Conservation (phyloP, 2,888 invertebrate genomes). For the Drosophila leonis region DNA sequence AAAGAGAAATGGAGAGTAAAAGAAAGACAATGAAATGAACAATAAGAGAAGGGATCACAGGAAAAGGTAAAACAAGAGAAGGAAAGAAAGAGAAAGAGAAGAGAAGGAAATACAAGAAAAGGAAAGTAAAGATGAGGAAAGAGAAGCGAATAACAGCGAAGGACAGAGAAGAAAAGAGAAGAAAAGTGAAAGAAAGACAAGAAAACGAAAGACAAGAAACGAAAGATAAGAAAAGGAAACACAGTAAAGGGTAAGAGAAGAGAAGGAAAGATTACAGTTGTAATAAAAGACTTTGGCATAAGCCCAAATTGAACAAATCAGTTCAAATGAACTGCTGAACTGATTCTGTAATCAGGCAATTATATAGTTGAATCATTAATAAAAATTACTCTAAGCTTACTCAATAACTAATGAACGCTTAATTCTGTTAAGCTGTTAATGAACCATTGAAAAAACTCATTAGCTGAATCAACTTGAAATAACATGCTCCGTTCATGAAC, state of each 20-base stretch:
- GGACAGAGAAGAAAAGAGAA: not conserved
- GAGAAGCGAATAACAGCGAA: too few relatives aligned
- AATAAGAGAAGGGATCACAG: too few relatives aligned
- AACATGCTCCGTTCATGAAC: not conserved
- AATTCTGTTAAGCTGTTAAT: not conserved
- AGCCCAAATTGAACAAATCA: not conserved
- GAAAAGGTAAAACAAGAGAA: not conserved
- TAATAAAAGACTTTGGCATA: not conserved
- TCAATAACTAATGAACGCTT: not conserved
- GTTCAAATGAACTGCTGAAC: not conserved
- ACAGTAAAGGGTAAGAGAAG: not conserved
- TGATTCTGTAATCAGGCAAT: not conserved
- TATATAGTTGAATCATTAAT: not conserved
- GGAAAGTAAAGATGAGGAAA: too few relatives aligned
- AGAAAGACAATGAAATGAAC: not conserved
- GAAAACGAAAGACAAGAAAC: not conserved
- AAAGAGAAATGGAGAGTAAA: not conserved
- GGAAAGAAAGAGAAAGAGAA: too few relatives aligned
- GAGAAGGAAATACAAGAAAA: too few relatives aligned
- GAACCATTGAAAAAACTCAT: not conserved
- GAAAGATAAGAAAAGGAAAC: not conserved
- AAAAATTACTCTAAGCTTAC: too few relatives aligned
- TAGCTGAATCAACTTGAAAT: not conserved
- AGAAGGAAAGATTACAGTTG: too few relatives aligned
- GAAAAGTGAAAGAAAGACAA: not conserved